Conservation (phyloP, 2,888 invertebrate species). For the Chromoteleia sp. region DNA sequence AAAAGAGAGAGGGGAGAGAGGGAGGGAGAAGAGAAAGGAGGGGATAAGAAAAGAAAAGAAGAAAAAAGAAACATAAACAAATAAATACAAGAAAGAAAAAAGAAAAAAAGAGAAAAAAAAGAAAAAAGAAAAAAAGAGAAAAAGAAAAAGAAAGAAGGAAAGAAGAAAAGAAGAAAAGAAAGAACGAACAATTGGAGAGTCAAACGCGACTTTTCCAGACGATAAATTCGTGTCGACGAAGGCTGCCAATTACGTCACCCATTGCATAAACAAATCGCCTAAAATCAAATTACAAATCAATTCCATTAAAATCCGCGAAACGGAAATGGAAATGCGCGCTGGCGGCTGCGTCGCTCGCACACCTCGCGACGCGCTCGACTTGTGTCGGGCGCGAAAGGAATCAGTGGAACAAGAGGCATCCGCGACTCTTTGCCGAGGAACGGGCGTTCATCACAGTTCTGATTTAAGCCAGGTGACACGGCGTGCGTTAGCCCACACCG, state of each 20-base stretch:
- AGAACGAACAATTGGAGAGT: slow-evolving; percentile 5
- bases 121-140: too few species aligned
- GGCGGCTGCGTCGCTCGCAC: neutral
- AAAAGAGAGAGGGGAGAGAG: too few species aligned
- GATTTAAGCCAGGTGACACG: slow-evolving; percentile 56
- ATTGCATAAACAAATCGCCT: slow-evolving; percentile 54
- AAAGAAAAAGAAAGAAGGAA: too few species aligned
- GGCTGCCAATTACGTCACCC: slow-evolving; percentile 14
- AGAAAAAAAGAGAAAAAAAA: too few species aligned
- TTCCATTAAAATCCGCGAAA: slow-evolving; percentile 41
- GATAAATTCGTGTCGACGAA: slow-evolving; percentile 29
- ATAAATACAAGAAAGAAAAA: too few species aligned
- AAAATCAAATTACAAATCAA: slow-evolving; percentile 54
- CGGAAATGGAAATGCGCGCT: neutral
- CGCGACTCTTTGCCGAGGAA: slow-evolving; percentile 34
- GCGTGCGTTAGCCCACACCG: slow-evolving; percentile 51
- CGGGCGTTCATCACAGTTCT: slow-evolving; percentile 53
- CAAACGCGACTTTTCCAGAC: slow-evolving; percentile 7
- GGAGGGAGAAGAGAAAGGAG: too few species aligned
- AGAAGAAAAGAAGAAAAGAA: too few species aligned
- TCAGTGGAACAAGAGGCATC: slow-evolving; percentile 22
- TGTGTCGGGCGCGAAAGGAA: slow-evolving; percentile 20
- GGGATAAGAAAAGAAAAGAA: too few species aligned
- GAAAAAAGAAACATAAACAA: too few species aligned
- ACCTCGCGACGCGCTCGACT: slow-evolving; percentile 1